phyloP scores from a whole-genome alignment of 2,113 vertebrate species.

The Trichomycterus rosablanca region DNA sequence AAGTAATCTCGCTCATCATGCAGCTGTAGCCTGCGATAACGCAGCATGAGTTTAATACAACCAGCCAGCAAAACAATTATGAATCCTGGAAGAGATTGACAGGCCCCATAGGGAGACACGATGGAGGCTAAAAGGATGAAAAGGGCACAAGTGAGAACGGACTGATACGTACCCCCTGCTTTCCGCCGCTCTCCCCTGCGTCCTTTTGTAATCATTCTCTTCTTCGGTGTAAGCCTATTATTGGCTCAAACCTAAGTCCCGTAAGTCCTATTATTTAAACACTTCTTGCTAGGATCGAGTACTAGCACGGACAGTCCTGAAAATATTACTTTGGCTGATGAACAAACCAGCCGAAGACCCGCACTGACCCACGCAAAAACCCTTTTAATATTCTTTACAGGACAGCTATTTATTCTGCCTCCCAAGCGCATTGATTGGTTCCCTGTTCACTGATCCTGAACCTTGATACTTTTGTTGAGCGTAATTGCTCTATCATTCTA shows the following conservation, averaged over 20 bases:
- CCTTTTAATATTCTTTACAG: conserved; percentile 27
- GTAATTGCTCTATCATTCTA: too few species aligned
- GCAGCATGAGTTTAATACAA: conserved; percentile 21
- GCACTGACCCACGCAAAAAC: conserved; percentile 9
- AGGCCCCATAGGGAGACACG: conserved; percentile 36
- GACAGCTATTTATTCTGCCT: conserved; percentile 18
- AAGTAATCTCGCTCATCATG: conserved; percentile 47
- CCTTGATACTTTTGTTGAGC: neutral
- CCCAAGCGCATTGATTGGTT: conserved; percentile 15
- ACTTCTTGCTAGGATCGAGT: conserved; percentile 20
- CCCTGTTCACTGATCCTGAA: conserved; percentile 16
- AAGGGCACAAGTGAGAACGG: conserved; percentile 39
- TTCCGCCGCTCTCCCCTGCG: conserved; percentile 10
- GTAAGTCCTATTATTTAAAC: conserved; percentile 33
- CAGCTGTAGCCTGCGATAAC: conserved; percentile 38
- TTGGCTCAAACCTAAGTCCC: conserved; percentile 27
- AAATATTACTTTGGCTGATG: conserved; percentile 12
- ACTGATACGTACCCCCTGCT: conserved; percentile 19
- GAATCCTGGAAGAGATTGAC: conserved; percentile 40
- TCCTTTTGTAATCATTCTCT: conserved; percentile 21
- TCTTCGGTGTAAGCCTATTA: conserved; percentile 44
- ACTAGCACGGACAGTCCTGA: conserved; percentile 11
- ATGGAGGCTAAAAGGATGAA: conserved; percentile 44
- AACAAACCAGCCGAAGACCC: conserved; percentile 20
- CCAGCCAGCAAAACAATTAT: conserved; percentile 45